Evolutionary conservation across 2,888 invertebrate genomes (phyloP).

Genomic region (Patella pellucida): DNA sequence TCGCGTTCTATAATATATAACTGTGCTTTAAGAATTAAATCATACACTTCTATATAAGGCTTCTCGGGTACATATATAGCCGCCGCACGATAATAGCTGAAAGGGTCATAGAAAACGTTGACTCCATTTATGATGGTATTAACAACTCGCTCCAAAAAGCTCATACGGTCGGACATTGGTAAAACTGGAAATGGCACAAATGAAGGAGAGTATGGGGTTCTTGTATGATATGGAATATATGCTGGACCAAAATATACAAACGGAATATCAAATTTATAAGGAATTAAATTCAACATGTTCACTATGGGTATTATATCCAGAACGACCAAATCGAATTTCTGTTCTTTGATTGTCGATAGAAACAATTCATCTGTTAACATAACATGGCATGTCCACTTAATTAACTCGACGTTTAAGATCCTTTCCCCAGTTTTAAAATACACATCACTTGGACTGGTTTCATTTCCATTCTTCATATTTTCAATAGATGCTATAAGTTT

Average conservation of each 20-base stretch:
- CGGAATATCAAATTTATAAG: conserved; percentile 29
- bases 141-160: conserved; percentile 24
- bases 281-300: conserved; percentile 22
- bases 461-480: not conserved
- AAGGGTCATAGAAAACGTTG: conserved; percentile 8
- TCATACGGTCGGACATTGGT: conserved; percentile 15
- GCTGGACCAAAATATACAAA: conserved; percentile 24
- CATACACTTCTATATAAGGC: conserved; percentile 28
- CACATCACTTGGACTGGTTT: not conserved
- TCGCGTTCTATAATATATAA: conserved; percentile 41
- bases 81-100: conserved; percentile 28
- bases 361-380: conserved; percentile 10
- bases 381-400: not conserved
- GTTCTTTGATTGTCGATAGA: conserved; percentile 5
- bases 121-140: conserved; percentile 1
- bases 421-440: not conserved
- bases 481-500: not conserved
- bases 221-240: not conserved
- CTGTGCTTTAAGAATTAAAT: conserved; percentile 29
- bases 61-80: conserved; percentile 33
- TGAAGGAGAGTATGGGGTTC: conserved; percentile 13
- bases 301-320: conserved; percentile 20
- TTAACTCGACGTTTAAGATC: not conserved
- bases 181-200: conserved; percentile 14
- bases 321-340: conserved; percentile 32